A percentile compares a stretch with the other conserved stretches of the same genome.
Conservation (phyloP, 2,797 vertebrate species). For the Gephyroberyx darwinii region DNA sequence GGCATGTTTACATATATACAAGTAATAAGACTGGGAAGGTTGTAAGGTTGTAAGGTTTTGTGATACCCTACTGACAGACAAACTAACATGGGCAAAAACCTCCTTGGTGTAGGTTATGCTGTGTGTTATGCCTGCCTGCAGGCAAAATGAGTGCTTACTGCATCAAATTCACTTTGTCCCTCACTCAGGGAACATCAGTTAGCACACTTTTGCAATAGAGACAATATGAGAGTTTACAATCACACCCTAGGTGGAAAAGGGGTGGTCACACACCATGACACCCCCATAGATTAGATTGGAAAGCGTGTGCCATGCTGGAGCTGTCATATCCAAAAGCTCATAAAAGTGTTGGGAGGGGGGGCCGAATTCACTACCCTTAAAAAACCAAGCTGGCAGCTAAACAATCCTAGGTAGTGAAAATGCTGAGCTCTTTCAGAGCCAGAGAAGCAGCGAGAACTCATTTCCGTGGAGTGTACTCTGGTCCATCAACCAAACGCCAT, state of each 20-base stretch:
- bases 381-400: background rate
- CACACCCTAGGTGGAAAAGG: background rate
- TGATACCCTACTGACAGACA: no score
- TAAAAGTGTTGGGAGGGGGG: no score
- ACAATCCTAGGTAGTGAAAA: background rate
- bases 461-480: background rate
- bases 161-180: background rate
- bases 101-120: no score
- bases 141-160: background rate
- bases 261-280: background rate
- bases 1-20: no score
- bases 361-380: background rate
- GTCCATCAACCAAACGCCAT: slow-evolving; percentile 1
- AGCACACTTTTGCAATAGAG: background rate
- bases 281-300: background rate
- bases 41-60: no score
- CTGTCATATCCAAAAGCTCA: background rate
- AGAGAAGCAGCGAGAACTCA: background rate
- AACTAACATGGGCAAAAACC: no score
- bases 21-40: no score
- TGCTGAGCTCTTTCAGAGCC: background rate
- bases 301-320: background rate
- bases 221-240: background rate
- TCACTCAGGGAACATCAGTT: background rate
- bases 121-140: background rate